Conservation (phyloP, 2,113 vertebrate species). For the Eidolon helvum region DNA sequence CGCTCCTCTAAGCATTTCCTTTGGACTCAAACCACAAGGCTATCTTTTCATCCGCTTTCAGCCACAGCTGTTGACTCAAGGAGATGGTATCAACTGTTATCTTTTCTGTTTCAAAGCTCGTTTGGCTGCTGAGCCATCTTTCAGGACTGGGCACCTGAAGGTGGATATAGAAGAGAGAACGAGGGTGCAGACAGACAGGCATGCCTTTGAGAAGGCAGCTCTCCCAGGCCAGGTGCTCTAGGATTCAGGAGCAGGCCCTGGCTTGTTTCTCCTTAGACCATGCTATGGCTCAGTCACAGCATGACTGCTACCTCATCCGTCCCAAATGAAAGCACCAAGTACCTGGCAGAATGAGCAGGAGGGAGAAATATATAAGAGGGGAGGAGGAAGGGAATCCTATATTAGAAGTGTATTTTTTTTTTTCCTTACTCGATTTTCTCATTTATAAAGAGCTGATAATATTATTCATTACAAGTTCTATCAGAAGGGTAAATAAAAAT, state of each 20-base stretch:
- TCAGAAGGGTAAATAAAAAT: not conserved
- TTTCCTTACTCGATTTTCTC: not conserved
- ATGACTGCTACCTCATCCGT: not conserved
- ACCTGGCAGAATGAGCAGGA: not conserved
- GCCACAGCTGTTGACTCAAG: not conserved
- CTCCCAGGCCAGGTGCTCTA: conserved; percentile 46
- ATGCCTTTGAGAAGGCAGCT: conserved; percentile 56
- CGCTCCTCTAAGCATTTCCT: conserved; percentile 38
- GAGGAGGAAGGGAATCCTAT: not conserved
- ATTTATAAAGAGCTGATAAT: not conserved
- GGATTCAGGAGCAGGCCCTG: conserved; percentile 59
- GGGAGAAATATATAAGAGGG: not conserved
- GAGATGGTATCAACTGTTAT: not conserved
- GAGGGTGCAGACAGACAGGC: not conserved
- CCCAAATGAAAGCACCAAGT: not conserved
- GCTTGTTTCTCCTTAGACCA: conserved; percentile 13
- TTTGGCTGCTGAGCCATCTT: not conserved
- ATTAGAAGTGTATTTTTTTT: not conserved
- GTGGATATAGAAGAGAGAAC: not conserved
- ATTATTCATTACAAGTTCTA: not conserved
- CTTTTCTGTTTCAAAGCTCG: not conserved
- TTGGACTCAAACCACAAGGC: not conserved
- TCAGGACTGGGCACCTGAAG: not conserved
- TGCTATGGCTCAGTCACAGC: not conserved
- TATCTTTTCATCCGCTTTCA: not conserved